Percentiles rank a stretch among this genome's conserved stretches.
Evolutionary conservation across 64 coral and sea anemone species (phyloP).

Genomic region (Platygyra sinensis): DNA sequence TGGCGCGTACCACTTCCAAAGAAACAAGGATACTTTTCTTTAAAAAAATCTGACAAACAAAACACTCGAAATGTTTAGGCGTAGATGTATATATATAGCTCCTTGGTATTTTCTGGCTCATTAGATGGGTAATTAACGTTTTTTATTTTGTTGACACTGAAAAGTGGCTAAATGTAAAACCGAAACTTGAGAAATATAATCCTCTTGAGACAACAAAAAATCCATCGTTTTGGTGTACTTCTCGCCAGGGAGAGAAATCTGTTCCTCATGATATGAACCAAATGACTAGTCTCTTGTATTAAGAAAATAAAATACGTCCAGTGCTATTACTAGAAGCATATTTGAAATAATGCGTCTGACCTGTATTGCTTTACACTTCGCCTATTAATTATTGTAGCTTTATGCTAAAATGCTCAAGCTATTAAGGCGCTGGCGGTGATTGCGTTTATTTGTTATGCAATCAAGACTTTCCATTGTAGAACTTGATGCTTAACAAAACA

Average conservation of each 20-base stretch:
- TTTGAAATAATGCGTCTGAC: not conserved
- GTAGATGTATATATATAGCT: not conserved
- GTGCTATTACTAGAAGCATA: not conserved
- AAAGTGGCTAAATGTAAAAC: not conserved
- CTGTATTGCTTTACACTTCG: too few relatives aligned
- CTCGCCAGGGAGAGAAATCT: not conserved
- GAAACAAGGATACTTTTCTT: not conserved
- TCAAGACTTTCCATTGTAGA: not conserved
- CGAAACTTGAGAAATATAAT: too few relatives aligned
- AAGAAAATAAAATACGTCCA: not conserved
- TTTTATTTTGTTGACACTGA: not conserved
- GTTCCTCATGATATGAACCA: not conserved
- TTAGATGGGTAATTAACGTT: not conserved
- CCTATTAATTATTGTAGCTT: not conserved
- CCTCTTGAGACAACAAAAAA: too few relatives aligned
- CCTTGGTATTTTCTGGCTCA: not conserved
- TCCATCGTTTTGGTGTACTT: not conserved
- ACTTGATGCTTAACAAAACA: too few relatives aligned
- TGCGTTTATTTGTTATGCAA: not conserved
- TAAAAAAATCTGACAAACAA: conserved; percentile 29
- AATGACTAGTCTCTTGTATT: not conserved
- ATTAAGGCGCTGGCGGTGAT: not conserved
- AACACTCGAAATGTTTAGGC: conserved; percentile 1
- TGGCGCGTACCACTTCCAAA: not conserved
- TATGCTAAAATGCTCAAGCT: not conserved